Evolutionary conservation across 92 coral and sea anemone species (phyloP).

Genomic region (Isaurus tuberculatus): DNA sequence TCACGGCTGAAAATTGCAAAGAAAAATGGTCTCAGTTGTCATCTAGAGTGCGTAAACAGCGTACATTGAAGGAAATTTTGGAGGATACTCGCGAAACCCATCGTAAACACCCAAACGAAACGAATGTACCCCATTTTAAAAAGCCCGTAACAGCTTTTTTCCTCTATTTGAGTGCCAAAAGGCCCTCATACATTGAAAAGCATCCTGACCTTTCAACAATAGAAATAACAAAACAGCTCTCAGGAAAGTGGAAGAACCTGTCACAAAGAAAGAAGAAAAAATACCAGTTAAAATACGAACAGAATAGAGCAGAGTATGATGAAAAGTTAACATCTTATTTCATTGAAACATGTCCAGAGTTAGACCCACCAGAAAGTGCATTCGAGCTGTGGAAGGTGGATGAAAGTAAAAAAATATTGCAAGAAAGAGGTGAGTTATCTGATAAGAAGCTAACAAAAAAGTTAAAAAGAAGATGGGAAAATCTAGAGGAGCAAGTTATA

Average conservation of each 20-base stretch:
- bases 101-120: background rate
- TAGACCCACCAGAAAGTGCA: slow-evolving; percentile 60
- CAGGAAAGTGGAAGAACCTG: slow-evolving; percentile 66
- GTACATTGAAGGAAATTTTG: slow-evolving; percentile 66
- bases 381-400: slow-evolving; percentile 67
- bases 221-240: slow-evolving; percentile 50
- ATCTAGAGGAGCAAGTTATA: slow-evolving; percentile 50
- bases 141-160: slow-evolving; percentile 58
- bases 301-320: slow-evolving; percentile 50
- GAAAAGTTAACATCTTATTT: slow-evolving; percentile 52
- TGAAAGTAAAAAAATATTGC: slow-evolving; percentile 40
- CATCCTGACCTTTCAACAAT: slow-evolving; percentile 41
- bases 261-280: slow-evolving; percentile 65
- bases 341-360: slow-evolving; percentile 51
- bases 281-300: slow-evolving; percentile 54
- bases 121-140: slow-evolving; percentile 23
- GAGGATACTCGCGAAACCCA: slow-evolving; percentile 41
- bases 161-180: slow-evolving; percentile 41
- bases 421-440: slow-evolving; percentile 60
- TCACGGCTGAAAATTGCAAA: slow-evolving; percentile 42
- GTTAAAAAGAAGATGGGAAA: slow-evolving; percentile 67
- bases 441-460: slow-evolving; percentile 70
- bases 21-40: slow-evolving; percentile 52
- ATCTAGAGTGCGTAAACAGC: slow-evolving; percentile 59
- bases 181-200: slow-evolving; percentile 37